Evolutionary conservation across 23 tunicate species (phyloP).

Genomic region (Oikopleura dioica): DNA sequence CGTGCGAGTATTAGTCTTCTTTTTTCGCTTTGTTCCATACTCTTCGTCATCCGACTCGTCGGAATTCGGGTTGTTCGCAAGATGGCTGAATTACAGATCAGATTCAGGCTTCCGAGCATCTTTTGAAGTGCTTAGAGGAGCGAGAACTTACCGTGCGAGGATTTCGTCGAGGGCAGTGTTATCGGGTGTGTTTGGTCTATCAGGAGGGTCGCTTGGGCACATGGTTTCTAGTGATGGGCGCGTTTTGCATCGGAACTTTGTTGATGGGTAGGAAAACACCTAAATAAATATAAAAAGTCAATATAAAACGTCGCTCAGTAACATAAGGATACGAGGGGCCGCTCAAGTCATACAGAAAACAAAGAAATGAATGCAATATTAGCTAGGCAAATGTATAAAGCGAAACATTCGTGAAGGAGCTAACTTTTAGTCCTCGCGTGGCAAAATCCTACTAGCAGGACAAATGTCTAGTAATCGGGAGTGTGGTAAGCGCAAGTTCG

Average conservation of each 20-base stretch:
- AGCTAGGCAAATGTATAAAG: no score
- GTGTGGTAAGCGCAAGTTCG: no score
- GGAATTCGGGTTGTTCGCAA: neutral
- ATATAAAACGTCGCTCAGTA: no score
- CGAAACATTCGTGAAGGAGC: no score
- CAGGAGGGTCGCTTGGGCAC: constrained; percentile 5
- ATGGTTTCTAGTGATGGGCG: neutral
- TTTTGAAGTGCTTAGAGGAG: neutral
- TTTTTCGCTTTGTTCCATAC: constrained; percentile 5
- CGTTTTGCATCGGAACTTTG: neutral
- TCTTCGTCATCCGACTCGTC: constrained; percentile 12
- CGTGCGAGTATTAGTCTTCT: no score
- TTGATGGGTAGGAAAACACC: neutral
- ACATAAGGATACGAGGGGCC: no score
- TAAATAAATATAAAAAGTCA: no score
- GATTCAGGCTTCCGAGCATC: neutral
- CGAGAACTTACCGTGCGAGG: constrained; percentile 2
- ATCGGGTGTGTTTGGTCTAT: neutral
- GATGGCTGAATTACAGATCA: neutral
- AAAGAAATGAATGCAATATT: no score
- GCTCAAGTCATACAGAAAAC: no score
- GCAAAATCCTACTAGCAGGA: no score
- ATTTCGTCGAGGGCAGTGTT: constrained; percentile 1
- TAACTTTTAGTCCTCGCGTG: no score
- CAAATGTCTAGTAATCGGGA: no score